Conservation (phyloP, 2,113 vertebrate genomes). For the Ceyx cyanopectus region DNA sequence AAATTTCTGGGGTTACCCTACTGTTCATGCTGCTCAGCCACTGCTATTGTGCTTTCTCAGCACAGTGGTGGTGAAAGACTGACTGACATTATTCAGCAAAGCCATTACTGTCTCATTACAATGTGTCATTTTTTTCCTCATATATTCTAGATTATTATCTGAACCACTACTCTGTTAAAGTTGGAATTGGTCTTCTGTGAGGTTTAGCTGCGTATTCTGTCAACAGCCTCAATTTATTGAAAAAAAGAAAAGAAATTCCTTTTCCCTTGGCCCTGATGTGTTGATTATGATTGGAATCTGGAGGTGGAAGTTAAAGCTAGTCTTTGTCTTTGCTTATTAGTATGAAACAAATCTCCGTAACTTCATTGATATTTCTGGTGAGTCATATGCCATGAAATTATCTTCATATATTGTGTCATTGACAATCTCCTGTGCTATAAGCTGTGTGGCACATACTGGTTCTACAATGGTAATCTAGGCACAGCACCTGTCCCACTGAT, state of each 20-base stretch:
- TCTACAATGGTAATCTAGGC: neutral
- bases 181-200: neutral
- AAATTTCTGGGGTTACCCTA: too few species aligned
- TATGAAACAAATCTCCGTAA: neutral
- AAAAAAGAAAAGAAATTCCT: neutral
- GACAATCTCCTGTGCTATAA: neutral
- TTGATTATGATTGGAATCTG: neutral
- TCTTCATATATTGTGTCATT: neutral
- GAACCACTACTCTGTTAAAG: neutral
- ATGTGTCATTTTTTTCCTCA: neutral
- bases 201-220: neutral
- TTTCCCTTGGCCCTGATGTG: neutral
- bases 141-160: neutral
- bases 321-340: neutral
- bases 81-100: neutral
- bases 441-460: neutral
- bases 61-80: neutral
- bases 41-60: neutral
- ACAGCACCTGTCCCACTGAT: neutral
- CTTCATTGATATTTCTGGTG: rapidly evolving
- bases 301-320: neutral
- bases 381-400: neutral
- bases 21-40: neutral
- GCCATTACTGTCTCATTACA: neutral
- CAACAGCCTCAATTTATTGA: neutral